phyloP scores from a whole-genome alignment of 2,888 invertebrate genomes.

The Sarcophaga subvicina region DNA sequence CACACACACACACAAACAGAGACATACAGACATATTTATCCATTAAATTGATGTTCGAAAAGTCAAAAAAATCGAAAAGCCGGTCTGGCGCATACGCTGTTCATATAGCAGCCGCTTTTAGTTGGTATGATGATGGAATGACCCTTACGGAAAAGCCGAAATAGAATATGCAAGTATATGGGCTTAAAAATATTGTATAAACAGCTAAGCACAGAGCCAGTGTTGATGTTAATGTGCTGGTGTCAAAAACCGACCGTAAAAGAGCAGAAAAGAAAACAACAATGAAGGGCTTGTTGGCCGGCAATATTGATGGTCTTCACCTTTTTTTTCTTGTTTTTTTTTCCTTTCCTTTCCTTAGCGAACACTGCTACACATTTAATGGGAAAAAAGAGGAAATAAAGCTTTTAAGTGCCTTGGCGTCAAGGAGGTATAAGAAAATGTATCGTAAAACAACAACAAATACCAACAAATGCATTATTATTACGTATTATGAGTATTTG shows the following conservation, averaged over 20 bases:
- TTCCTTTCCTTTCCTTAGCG: constrained; percentile 10
- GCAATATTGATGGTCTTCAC: constrained; percentile 62
- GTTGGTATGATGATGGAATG: constrained; percentile 36
- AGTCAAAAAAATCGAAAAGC: constrained; percentile 36
- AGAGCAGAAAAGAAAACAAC: constrained; percentile 15
- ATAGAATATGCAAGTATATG: background rate
- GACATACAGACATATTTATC: background rate
- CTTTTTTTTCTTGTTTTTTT: background rate
- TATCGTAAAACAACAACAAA: constrained; percentile 4
- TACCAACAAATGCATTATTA: constrained; percentile 17
- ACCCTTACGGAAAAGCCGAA: constrained; percentile 46
- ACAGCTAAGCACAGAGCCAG: constrained; percentile 32
- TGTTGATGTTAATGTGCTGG: constrained; percentile 68
- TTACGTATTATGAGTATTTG: constrained; percentile 10
- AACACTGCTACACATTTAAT: constrained; percentile 55
- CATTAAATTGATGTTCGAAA: constrained; percentile 4
- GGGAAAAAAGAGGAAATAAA: constrained; percentile 70
- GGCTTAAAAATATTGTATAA: constrained; percentile 27
- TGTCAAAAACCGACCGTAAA: constrained; percentile 48
- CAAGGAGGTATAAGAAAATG: constrained; percentile 74
- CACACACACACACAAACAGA: constrained; percentile 25
- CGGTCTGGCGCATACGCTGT: constrained; percentile 67
- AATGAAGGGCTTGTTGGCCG: constrained; percentile 59
- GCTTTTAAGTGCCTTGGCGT: constrained; percentile 80
- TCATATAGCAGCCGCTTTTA: background rate